Conservation (phyloP, 2,113 vertebrate species). For the Leptosomus discolor region DNA sequence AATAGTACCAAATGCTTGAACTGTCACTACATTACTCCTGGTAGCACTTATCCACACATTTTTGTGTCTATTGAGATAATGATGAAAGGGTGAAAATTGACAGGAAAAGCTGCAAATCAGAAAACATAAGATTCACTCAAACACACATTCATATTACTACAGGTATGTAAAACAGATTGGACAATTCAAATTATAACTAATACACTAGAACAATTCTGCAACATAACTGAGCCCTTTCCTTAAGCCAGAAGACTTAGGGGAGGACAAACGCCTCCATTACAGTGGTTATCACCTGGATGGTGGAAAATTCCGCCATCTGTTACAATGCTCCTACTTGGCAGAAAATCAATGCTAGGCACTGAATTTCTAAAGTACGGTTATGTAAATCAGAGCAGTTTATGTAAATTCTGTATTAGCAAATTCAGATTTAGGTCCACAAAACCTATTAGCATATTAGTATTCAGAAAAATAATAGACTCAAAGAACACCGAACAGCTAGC, state of each 20-base stretch:
- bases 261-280: conserved; percentile 35
- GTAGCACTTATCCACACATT: not conserved
- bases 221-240: not conserved
- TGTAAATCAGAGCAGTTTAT: conserved; percentile 43
- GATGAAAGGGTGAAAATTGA: not conserved
- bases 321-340: conserved; percentile 40
- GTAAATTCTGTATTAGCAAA: not conserved
- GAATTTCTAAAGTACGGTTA: conserved; percentile 36
- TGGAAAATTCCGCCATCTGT: conserved; percentile 52
- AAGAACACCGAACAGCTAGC: not conserved
- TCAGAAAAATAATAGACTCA: not conserved
- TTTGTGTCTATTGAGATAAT: not conserved
- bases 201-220: not conserved
- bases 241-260: conserved; percentile 13
- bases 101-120: not conserved
- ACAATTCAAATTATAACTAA: not conserved
- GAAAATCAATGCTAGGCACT: conserved; percentile 20
- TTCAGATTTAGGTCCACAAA: not conserved
- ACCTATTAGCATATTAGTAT: not conserved
- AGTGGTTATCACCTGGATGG: conserved; percentile 44
- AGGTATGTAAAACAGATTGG: not conserved
- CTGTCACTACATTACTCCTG: not conserved
- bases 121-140: not conserved
- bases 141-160: not conserved
- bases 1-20: not conserved